Evolutionary conservation across 2,888 invertebrate genomes (phyloP).

Genomic region (Craniophora ligustri): DNA sequence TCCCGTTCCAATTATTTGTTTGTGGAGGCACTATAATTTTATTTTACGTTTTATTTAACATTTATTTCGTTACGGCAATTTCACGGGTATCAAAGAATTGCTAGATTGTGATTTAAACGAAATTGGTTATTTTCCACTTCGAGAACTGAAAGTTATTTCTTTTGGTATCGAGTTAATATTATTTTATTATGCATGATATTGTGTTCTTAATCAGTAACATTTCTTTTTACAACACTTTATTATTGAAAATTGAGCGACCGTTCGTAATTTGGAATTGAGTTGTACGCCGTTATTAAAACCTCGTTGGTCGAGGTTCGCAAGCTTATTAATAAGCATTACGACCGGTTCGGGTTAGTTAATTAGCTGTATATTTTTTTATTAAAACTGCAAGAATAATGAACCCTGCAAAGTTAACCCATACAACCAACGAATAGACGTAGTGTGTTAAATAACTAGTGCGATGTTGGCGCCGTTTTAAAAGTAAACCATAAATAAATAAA

Average conservation of each 20-base stretch:
- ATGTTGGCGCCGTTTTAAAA: slow-evolving; percentile 43
- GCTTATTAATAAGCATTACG: slow-evolving; percentile 43
- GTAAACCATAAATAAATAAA: slow-evolving; percentile 80
- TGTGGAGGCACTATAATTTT: slow-evolving; percentile 88
- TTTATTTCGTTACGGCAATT: slow-evolving; percentile 89
- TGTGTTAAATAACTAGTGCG: slow-evolving; percentile 18
- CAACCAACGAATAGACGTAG: not conserved
- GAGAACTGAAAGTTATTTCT: slow-evolving; percentile 75
- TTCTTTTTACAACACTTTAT: slow-evolving; percentile 65
- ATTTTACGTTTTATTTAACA: slow-evolving; percentile 89
- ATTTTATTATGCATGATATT: slow-evolving; percentile 85
- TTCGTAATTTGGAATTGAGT: slow-evolving; percentile 61
- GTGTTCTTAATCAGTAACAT: slow-evolving; percentile 72
- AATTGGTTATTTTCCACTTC: slow-evolving; percentile 88
- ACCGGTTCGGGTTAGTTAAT: slow-evolving; percentile 23
- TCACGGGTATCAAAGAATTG: slow-evolving; percentile 88
- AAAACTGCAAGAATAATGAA: slow-evolving; percentile 2
- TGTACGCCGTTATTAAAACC: slow-evolving; percentile 55
- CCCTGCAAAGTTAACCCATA: not conserved
- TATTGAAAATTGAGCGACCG: slow-evolving; percentile 64
- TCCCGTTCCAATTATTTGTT: slow-evolving; percentile 88
- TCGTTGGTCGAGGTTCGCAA: slow-evolving; percentile 40
- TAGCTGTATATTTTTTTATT: slow-evolving; percentile 7
- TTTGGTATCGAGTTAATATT: slow-evolving; percentile 78
- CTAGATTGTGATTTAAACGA: slow-evolving; percentile 87